phyloP scores from a whole-genome alignment of 2,113 vertebrate genomes.

The Apodemus speciosus region DNA sequence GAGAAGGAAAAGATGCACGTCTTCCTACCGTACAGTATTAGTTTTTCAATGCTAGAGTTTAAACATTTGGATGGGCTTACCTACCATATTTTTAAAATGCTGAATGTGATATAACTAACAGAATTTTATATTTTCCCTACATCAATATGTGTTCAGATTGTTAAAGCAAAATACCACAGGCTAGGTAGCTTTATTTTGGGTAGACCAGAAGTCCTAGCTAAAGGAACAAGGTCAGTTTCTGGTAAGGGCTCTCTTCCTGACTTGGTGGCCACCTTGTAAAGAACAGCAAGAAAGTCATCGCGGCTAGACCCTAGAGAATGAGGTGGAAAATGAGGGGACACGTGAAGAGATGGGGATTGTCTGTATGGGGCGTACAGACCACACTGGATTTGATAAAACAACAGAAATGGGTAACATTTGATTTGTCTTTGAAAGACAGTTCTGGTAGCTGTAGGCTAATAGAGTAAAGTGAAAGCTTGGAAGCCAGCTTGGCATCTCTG shows the following conservation, averaged over 20 bases:
- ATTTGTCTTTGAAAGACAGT: background rate
- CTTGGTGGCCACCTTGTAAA: background rate
- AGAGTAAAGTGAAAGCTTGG: background rate
- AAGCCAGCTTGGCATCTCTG: background rate
- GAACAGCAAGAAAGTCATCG: background rate
- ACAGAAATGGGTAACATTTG: background rate
- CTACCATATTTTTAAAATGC: conserved; percentile 8
- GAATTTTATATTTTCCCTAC: background rate
- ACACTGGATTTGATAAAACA: background rate
- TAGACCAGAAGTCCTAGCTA: background rate
- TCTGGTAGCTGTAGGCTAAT: background rate
- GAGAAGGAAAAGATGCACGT: background rate
- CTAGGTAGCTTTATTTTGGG: background rate
- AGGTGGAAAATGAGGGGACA: background rate
- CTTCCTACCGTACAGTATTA: background rate
- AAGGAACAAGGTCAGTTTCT: background rate
- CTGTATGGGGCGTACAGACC: background rate
- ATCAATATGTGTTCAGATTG: background rate
- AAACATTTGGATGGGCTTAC: background rate
- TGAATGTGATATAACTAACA: background rate
- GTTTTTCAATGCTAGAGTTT: conserved; percentile 1
- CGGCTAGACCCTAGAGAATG: background rate
- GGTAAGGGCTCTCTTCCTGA: background rate
- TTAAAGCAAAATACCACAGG: background rate
- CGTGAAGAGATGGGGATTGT: background rate